These are phyloP conservation scores for Pteropus alecto DNA, from an alignment of 2,113 vertebrate genomes.

Conservation along the genomic window DNA sequence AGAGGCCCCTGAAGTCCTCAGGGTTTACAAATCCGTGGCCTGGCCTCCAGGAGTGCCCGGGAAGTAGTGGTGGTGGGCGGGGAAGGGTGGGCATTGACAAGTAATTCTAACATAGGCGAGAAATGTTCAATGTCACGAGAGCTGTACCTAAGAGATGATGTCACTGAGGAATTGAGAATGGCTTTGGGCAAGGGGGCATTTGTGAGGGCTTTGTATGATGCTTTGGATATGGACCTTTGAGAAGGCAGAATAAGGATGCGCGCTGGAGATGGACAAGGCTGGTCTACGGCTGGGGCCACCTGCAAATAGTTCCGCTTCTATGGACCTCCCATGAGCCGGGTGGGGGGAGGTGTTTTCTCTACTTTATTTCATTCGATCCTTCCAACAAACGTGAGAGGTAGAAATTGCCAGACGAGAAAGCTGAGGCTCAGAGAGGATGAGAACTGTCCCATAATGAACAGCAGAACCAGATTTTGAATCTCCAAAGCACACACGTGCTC, in stretches of 20 bases:
- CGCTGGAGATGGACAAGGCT: rapidly evolving
- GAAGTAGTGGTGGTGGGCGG: too few species aligned
- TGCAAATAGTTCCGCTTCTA: not conserved
- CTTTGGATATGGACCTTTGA: not conserved
- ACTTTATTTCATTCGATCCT: not conserved
- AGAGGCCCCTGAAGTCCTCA: not conserved
- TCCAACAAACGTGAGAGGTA: not conserved
- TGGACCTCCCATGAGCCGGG: rapidly evolving
- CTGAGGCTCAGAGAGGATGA: not conserved
- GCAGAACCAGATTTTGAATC: not conserved
- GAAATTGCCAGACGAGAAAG: not conserved
- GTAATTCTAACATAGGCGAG: not conserved
- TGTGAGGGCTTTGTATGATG: too few species aligned
- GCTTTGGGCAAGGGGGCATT: not conserved
- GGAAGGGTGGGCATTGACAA: too few species aligned
- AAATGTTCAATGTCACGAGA: not conserved
- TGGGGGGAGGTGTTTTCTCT: not conserved
- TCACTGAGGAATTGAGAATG: not conserved
- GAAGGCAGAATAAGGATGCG: not conserved
- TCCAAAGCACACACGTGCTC: rapidly evolving
- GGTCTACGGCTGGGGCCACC: not conserved
- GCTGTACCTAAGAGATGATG: not conserved
- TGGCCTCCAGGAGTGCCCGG: too few species aligned
- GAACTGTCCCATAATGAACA: not conserved
- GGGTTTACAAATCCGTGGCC: not conserved